phyloP scores from a whole-genome alignment of 2,797 vertebrate species.

The Phoeniculus purpureus region DNA sequence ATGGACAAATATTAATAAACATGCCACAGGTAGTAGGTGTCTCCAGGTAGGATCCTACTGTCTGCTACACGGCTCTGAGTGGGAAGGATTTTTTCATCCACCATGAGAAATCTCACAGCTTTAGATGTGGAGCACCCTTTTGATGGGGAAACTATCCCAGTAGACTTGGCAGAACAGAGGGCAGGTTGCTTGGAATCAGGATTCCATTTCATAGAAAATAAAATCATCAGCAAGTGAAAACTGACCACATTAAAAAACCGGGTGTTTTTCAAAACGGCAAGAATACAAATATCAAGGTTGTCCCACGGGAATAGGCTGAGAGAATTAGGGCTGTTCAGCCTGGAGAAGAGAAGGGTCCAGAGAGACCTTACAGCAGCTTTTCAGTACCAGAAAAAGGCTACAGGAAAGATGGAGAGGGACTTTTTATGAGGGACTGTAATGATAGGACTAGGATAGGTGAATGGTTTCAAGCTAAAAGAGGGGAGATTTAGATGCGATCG shows the following conservation, averaged over 20 bases:
- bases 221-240: neutral
- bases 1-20: neutral
- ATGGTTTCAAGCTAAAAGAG: too few species aligned
- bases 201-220: neutral
- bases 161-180: neutral
- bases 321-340: too few species aligned
- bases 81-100: neutral
- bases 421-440: too few species aligned
- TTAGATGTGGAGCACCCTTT: neutral
- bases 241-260: neutral
- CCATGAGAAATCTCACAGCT: neutral
- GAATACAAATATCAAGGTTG: neutral
- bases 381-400: too few species aligned
- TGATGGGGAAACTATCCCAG: neutral
- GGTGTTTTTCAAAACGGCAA: neutral
- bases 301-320: too few species aligned
- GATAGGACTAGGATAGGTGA: too few species aligned
- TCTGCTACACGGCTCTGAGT: neutral
- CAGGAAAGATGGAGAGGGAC: too few species aligned
- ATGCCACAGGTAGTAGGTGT: neutral
- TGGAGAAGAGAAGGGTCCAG: too few species aligned
- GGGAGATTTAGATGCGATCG: too few species aligned
- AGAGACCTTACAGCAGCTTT: too few species aligned
- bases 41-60: neutral
- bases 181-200: neutral